A percentile compares a stretch with the other conserved stretches of the same genome.
phyloP scores from a whole-genome alignment of 2,888 invertebrate species.

The Chrysodeixis includens region DNA sequence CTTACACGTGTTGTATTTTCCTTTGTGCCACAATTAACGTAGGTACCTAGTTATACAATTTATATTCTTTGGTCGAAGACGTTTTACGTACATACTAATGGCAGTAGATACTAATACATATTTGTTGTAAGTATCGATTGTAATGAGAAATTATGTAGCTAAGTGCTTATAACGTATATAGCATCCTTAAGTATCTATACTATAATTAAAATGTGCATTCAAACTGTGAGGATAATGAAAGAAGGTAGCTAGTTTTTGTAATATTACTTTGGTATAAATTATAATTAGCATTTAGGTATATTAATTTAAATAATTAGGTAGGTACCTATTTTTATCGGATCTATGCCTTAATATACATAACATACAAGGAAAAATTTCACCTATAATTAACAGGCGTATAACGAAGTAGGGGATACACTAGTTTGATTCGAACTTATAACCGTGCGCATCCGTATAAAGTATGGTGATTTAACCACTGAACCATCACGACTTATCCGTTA shows the following conservation, averaged over 20 bases:
- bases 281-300: too few species aligned
- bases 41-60: not conserved
- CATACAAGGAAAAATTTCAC: too few species aligned
- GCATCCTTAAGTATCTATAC: too few species aligned
- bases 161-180: too few species aligned
- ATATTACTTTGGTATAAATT: too few species aligned
- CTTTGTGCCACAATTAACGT: slow-evolving; percentile 28
- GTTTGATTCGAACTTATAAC: not conserved
- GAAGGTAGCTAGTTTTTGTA: too few species aligned
- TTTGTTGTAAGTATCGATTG: slow-evolving; percentile 23
- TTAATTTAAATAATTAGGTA: too few species aligned
- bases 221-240: too few species aligned
- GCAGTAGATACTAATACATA: not conserved
- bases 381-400: slow-evolving; percentile 10
- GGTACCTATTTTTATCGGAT: too few species aligned
- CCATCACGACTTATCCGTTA: not conserved
- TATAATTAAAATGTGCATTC: too few species aligned
- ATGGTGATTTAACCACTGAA: not conserved
- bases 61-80: not conserved
- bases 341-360: too few species aligned
- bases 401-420: not conserved
- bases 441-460: not conserved
- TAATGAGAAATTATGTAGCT: slow-evolving; percentile 13
- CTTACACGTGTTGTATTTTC: slow-evolving; percentile 43
- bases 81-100: slow-evolving; percentile 4